Base-by-base conservation (phyloP, 1,140 invertebrate species). In the Lasioglossum baleicum region DNA sequence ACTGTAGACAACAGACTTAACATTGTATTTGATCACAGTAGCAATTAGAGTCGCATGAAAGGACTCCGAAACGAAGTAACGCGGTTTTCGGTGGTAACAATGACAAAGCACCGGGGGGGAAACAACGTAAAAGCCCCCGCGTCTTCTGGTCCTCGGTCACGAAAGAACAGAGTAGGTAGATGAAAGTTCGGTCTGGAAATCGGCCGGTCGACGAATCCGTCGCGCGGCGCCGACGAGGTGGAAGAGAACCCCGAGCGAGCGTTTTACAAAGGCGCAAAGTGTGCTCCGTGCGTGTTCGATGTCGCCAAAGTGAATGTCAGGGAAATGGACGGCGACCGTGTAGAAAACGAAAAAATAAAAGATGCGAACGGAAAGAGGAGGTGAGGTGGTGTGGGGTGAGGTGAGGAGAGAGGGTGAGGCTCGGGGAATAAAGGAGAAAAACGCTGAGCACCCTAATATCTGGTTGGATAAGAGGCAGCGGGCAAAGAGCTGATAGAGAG, bases 291-390 rank as follows among this genome's bases (percentile, higher is more conserved):
- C 73, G 65, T 75, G 79, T 81, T 79, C 65, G 58, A 76, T 58
- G 44, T 76, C 73, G 65, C 73, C 56, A 66, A 76, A 69, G 73
- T 81, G 73, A 76, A 69, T 81, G 73, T 64, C 61, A 73, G 72
- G 76, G 76, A 79, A 79, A 79, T 79, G 76, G 70, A 79, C 76
- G 75, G 15, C 75, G 56, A 48, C 60, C 69, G 48, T 60, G 72
- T 44, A 63, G 64, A 70, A 69, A 76, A 73, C 61, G 69, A 35
- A 71, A 48, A 79, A 79, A 73, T 79, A 79, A 79, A 79, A 77
- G 75, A 77, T 77, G 58, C 56, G 31, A 67, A 56, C 6, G 20
- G 1, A 10, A 2, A n/a, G 56, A n/a, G 56, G 7, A 6, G 20
- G 44, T 13, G 63, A 51, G 20, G 44, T 10, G 44, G 0, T 1